A percentile compares a stretch with the other conserved stretches of the same genome.
Evolutionary conservation across 1,140 invertebrate species (phyloP).

Genomic region (Lepidostoma basale): DNA sequence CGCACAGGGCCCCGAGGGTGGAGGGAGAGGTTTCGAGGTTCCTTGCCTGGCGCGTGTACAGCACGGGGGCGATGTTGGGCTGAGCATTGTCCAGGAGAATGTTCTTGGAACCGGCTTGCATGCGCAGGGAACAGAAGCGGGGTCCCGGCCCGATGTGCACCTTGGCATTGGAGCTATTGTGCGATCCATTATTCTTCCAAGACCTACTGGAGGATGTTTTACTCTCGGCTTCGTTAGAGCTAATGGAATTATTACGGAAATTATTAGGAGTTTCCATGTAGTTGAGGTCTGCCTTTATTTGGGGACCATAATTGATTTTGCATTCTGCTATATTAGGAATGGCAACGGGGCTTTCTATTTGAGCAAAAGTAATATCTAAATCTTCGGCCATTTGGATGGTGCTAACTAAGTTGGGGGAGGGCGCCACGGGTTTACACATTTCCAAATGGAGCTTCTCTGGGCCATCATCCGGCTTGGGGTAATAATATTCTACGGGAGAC

Average conservation of each 20-base stretch:
- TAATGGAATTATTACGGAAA: conserved; percentile 53
- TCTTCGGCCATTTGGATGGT: conserved; percentile 9
- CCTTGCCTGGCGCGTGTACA: conserved; percentile 67
- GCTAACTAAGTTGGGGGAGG: conserved; percentile 26
- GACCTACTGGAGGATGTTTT: conserved; percentile 53
- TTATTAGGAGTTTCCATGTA: conserved; percentile 27
- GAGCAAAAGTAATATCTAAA: conserved; percentile 35
- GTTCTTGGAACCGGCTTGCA: conserved; percentile 77
- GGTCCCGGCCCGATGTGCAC: conserved; percentile 64
- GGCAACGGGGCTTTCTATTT: conserved; percentile 38
- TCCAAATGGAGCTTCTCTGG: conserved; percentile 47
- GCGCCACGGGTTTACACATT: conserved; percentile 1
- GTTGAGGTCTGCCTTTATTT: conserved; percentile 40
- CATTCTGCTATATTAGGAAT: conserved; percentile 37
- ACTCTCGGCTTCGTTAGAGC: conserved; percentile 57
- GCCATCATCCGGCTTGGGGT: conserved; percentile 46
- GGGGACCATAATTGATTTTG: conserved; percentile 30
- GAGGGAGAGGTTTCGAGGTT: conserved; percentile 55
- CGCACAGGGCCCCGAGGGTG: background rate
- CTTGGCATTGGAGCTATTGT: conserved; percentile 47
- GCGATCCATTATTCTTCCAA: conserved; percentile 36
- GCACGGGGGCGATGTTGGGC: conserved; percentile 68
- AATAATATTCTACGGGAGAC: conserved; percentile 51
- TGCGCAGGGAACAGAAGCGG: conserved; percentile 72
- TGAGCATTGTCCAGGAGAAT: conserved; percentile 78